Evolutionary conservation across 2,797 vertebrate genomes (phyloP).

Genomic region (Notolepis coatsorum): DNA sequence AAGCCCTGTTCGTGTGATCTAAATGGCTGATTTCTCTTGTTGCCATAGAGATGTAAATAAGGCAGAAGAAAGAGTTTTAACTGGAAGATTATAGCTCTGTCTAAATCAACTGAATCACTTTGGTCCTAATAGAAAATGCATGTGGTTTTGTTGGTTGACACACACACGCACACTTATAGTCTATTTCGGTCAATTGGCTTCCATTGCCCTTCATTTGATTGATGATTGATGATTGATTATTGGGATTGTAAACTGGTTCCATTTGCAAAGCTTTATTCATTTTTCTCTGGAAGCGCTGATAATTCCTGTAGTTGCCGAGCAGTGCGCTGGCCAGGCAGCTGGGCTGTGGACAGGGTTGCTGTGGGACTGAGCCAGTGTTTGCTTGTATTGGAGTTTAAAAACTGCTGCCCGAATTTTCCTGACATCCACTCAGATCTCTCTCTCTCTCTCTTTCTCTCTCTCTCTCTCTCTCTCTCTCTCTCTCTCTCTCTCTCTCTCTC

Average conservation of each 20-base stretch:
- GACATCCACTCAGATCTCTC: slow-evolving; percentile 38
- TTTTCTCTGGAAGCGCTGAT: slow-evolving; percentile 68
- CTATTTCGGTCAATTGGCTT: slow-evolving; percentile 20
- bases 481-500: too few species aligned
- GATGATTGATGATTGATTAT: slow-evolving; percentile 57
- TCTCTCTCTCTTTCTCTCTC: slow-evolving; percentile 11
- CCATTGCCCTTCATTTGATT: slow-evolving; percentile 37
- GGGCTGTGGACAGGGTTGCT: slow-evolving; percentile 23
- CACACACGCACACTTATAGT: slow-evolving; percentile 14
- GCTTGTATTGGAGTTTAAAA: slow-evolving; percentile 62
- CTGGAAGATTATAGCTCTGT: neutral
- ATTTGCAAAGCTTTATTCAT: slow-evolving; percentile 54
- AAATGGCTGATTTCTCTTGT: neutral
- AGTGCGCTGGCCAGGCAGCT: slow-evolving; percentile 49
- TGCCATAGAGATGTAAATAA: neutral
- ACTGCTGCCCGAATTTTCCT: slow-evolving; percentile 61
- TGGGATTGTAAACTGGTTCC: slow-evolving; percentile 35
- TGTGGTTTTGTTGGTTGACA: too few species aligned
- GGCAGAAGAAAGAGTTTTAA: neutral
- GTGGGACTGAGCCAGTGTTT: slow-evolving; percentile 57
- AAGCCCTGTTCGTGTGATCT: too few species aligned
- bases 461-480: too few species aligned
- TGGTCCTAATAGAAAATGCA: slow-evolving; percentile 2
- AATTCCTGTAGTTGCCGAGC: slow-evolving; percentile 51
- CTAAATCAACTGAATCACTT: neutral